Evolutionary conservation across 37 sponge, comb jelly and placozoan species (phyloP), one percentile per base, ranked within the genome.

Genomic region (Petrosia ficiformis): DNA sequence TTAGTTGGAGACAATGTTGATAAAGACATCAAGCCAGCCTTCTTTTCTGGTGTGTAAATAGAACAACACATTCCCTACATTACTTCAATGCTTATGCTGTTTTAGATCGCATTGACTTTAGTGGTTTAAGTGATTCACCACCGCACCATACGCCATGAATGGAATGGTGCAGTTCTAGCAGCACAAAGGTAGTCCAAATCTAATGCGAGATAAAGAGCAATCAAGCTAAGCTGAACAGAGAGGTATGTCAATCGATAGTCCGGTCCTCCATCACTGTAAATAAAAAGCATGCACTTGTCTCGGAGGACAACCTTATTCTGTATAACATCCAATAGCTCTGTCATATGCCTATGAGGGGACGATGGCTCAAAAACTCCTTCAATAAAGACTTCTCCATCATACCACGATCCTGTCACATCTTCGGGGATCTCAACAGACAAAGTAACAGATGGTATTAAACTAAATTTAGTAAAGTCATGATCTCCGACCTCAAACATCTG

Each of bases 251-350:
- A 26, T 21, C 72, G 26, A 36, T 77, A 78, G 61, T 85, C 86
- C 2, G 86, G 79, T 25, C 82, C 87, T 60, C 87, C 78, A 76
- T 87, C 82, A 25, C 71, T 71, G 63, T 87, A 87, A 58, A 87
- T 6, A 52, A 71, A 76, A 6, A 87, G 57, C 14, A 87, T 59
- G 30, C 67, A 40, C 26, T 77, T 72, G 28, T 42, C 8, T 19
- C 33, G 5, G 2, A 72, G 5, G 33, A 26, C 36, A n/a, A n/a
- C n/a, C 29, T 4, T 40, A 34, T 36, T 8, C 32, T 44, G 70
- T 33, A 80, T 39, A 16, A 70, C 25, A 34, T 57, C 42, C n/a
- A n/a, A 56, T 14, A 81, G 74, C 58, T 87, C 88, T 66, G 74
- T 35, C 35, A 74, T 73, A 81, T 87, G 88, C 3, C 89, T 44